Percentiles rank a stretch among this genome's conserved stretches.
Conservation (phyloP, 2,888 invertebrate species). For the Brachylomia viminalis region DNA sequence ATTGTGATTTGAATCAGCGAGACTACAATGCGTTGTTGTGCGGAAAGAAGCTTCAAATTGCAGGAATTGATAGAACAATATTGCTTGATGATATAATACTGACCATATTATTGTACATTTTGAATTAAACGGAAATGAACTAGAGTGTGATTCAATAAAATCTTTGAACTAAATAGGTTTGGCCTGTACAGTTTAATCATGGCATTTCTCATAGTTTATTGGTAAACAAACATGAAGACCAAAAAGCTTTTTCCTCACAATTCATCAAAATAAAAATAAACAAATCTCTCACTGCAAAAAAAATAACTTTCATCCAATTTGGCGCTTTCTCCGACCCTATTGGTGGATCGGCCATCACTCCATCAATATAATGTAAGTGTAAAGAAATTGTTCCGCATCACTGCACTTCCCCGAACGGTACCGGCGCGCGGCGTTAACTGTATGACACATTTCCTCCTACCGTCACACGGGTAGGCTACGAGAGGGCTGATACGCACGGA, state of each 20-base stretch:
- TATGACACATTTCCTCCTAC: constrained; percentile 18
- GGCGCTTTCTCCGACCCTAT: constrained; percentile 74
- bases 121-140: constrained; percentile 4
- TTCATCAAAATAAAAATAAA: neutral
- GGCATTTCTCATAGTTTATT: neutral
- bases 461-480: neutral
- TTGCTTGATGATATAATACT: neutral
- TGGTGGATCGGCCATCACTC: constrained; percentile 60
- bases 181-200: no score
- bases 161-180: neutral
- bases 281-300: constrained; percentile 26
- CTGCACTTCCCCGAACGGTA: constrained; percentile 47
- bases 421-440: neutral
- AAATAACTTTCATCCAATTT: constrained; percentile 63
- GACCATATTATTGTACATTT: neutral
- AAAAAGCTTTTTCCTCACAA: neutral
- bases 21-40: constrained; percentile 64
- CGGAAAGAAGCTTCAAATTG: constrained; percentile 69
- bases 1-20: constrained; percentile 70
- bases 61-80: constrained; percentile 39
- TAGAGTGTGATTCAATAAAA: neutral
- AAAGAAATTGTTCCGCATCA: constrained; percentile 63
- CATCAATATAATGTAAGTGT: constrained; percentile 59
- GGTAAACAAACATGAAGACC: neutral
- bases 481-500: neutral